These are phyloP conservation scores for Chelmon rostratus DNA, from an alignment of 2,797 vertebrate genomes.

Conservation along the genomic window DNA sequence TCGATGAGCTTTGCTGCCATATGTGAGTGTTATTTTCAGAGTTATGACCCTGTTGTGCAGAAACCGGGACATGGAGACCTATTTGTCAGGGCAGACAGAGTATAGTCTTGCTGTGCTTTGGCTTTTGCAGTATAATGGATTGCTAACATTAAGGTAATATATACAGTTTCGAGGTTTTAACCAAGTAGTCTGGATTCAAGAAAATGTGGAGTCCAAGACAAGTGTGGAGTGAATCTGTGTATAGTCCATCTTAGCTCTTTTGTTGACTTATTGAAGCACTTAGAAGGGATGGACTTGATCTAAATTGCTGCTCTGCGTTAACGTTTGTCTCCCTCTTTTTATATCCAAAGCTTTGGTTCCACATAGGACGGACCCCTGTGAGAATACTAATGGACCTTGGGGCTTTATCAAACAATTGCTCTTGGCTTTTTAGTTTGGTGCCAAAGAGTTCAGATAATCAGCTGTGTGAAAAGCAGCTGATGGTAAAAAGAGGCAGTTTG, in stretches of 20 bases:
- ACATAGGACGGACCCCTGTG: constrained; percentile 43
- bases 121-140: constrained; percentile 62
- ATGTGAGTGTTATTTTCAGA: constrained; percentile 53
- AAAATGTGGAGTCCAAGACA: constrained; percentile 29
- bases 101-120: constrained; percentile 42
- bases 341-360: constrained; percentile 59
- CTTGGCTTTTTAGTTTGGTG: constrained; percentile 52
- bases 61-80: constrained; percentile 38
- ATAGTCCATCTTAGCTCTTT: constrained; percentile 41
- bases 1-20: constrained; percentile 39
- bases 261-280: constrained; percentile 71
- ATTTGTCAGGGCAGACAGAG: constrained; percentile 59
- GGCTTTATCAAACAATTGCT: constrained; percentile 70
- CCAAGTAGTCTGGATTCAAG: constrained; percentile 35
- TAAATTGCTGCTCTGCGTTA: constrained; percentile 66
- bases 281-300: constrained; percentile 65
- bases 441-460: constrained; percentile 73
- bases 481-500: constrained; percentile 64
- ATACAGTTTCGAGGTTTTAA: constrained; percentile 53
- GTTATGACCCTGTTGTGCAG: constrained; percentile 52
- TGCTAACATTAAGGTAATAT: constrained; percentile 58
- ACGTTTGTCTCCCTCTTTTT: constrained; percentile 56
- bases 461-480: constrained; percentile 70
- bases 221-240: constrained; percentile 32
- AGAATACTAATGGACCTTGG: constrained; percentile 68